Percentiles rank a stretch among this genome's conserved stretches.
phyloP scores from a whole-genome alignment of 1,140 invertebrate species.

The Drosophila parvula region DNA sequence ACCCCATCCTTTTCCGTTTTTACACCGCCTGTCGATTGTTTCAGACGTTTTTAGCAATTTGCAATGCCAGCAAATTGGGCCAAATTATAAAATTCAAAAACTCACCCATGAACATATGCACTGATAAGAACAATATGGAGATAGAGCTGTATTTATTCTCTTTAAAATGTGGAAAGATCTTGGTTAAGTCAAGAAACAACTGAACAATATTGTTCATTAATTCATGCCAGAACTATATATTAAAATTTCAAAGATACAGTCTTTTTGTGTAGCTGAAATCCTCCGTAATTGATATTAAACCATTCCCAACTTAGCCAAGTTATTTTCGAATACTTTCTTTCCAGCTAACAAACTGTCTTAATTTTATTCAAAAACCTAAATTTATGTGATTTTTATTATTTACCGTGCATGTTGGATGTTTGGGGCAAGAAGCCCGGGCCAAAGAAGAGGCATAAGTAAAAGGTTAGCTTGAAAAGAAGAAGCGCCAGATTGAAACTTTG shows the following conservation, averaged over 20 bases:
- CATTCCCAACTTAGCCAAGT: too few species aligned
- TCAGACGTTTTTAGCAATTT: constrained; percentile 75
- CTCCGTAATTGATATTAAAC: too few species aligned
- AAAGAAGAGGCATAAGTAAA: constrained; percentile 25
- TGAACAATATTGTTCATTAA: too few species aligned
- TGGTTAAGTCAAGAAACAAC: too few species aligned
- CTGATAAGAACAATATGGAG: not conserved
- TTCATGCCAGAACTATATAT: too few species aligned
- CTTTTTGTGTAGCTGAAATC: too few species aligned
- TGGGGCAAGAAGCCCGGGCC: too few species aligned
- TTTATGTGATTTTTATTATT: not conserved
- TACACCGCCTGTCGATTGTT: constrained; percentile 64
- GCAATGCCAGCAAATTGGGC: constrained; percentile 80
- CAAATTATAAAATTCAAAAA: constrained; percentile 70
- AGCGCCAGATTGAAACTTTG: constrained; percentile 41
- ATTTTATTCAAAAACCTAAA: not conserved
- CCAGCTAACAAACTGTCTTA: too few species aligned
- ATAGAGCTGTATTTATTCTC: not conserved
- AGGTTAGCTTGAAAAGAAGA: constrained; percentile 16
- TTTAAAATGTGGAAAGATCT: too few species aligned
- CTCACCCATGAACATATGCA: constrained; percentile 7
- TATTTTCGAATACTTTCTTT: too few species aligned
- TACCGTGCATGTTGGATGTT: too few species aligned
- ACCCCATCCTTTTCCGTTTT: not conserved
- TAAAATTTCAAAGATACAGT: too few species aligned